Percentiles rank a stretch among this genome's conserved stretches.
phyloP scores from a whole-genome alignment of 2,797 vertebrate species.

The Parauchenoglanis punctatus region DNA sequence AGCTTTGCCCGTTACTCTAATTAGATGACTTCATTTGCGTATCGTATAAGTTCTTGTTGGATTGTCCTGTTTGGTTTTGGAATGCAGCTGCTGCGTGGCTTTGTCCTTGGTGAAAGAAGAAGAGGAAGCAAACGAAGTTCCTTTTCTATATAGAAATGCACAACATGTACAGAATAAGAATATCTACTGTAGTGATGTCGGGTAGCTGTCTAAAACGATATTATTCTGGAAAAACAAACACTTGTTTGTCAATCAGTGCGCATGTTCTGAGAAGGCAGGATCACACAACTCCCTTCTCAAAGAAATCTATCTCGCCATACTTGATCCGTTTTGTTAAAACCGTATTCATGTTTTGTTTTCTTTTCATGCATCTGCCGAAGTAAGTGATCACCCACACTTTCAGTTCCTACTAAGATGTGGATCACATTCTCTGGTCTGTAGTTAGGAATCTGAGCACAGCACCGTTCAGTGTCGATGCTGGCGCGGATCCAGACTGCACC shows the following conservation, averaged over 20 bases:
- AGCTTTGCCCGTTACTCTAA: background rate
- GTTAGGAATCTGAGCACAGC: background rate
- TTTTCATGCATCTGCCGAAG: background rate
- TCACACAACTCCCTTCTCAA: background rate
- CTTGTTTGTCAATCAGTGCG: background rate
- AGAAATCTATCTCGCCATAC: too few relatives aligned
- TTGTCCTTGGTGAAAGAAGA: background rate
- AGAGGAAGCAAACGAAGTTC: background rate
- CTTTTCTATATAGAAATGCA: background rate
- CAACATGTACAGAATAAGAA: background rate
- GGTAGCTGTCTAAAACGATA: background rate
- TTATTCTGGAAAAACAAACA: background rate
- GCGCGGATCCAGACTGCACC: slow-evolving; percentile 17
- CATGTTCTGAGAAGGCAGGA: background rate
- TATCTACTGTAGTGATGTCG: background rate
- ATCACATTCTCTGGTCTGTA: background rate
- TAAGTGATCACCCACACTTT: background rate
- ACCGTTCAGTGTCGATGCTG: slow-evolving; percentile 9
- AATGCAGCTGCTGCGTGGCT: too few relatives aligned
- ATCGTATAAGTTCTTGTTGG: background rate
- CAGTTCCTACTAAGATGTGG: background rate
- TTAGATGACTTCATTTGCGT: background rate
- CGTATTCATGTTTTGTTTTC: background rate
- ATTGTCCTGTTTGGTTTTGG: background rate
- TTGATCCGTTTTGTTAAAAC: background rate